Conservation (phyloP, 2,113 vertebrate genomes). For the Andinoacara biseriatus region DNA sequence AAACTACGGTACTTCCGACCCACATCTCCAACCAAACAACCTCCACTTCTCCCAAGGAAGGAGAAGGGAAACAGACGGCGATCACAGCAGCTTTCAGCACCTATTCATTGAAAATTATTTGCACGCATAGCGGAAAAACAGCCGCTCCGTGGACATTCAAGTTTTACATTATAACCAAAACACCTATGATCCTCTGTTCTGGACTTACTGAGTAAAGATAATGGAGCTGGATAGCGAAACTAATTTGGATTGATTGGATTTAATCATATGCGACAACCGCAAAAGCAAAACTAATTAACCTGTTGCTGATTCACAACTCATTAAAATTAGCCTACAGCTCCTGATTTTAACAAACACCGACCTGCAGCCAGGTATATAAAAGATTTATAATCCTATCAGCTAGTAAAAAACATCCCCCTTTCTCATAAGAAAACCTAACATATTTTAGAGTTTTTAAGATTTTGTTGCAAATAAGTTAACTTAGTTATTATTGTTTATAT, state of each 20-base stretch:
- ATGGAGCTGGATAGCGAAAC: neutral
- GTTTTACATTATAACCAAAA: neutral
- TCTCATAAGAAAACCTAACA: neutral
- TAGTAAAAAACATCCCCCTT: neutral
- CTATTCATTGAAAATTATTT: neutral
- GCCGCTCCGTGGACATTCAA: neutral
- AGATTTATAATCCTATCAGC: neutral
- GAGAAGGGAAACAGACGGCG: slow-evolving; percentile 6
- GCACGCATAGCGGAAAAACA: slow-evolving; percentile 2
- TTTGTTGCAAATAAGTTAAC: neutral
- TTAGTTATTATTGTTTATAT: neutral
- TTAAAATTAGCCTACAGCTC: neutral
- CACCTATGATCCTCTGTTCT: neutral
- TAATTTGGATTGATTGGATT: neutral
- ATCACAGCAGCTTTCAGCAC: neutral
- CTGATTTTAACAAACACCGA: neutral
- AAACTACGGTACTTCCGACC: slow-evolving; percentile 92
- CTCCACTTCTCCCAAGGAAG: slow-evolving; percentile 68
- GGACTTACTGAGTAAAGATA: neutral
- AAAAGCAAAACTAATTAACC: slow-evolving; percentile 46
- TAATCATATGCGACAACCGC: neutral
- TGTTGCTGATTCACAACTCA: slow-evolving; percentile 51
- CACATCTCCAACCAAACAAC: slow-evolving; percentile 61
- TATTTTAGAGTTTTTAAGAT: neutral
- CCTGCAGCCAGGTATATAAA: neutral